Evolutionary conservation across 1,140 invertebrate species (phyloP).

Genomic region (Copidosoma floridanum): DNA sequence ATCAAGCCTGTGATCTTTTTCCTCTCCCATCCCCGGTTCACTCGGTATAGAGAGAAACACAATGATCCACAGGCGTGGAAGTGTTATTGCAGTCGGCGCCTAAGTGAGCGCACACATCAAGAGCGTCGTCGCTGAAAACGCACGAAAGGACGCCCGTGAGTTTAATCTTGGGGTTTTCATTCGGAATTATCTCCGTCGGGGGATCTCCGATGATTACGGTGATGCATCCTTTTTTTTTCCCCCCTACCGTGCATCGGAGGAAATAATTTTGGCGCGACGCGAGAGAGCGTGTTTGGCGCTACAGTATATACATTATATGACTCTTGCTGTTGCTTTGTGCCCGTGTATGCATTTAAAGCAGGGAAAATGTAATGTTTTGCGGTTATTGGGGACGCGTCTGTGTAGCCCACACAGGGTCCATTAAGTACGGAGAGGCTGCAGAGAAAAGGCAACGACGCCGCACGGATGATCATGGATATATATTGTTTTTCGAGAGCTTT

Average conservation of each 20-base stretch:
- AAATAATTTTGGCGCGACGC: constrained; percentile 26
- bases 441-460: neutral
- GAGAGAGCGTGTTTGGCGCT: too few relatives aligned
- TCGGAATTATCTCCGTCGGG: constrained; percentile 19
- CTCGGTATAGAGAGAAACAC: too few relatives aligned
- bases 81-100: too few relatives aligned
- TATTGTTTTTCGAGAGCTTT: constrained; percentile 14
- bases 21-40: too few relatives aligned
- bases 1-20: constrained; percentile 1
- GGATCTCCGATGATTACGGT: constrained; percentile 11
- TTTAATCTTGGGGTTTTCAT: constrained; percentile 27
- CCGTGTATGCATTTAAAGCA: too few relatives aligned
- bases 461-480: neutral
- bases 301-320: too few relatives aligned
- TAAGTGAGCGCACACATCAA: too few relatives aligned
- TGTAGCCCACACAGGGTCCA: too few relatives aligned
- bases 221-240: constrained; percentile 28
- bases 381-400: constrained; percentile 9
- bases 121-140: constrained; percentile 8
- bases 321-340: too few relatives aligned
- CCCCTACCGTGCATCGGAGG: too few relatives aligned
- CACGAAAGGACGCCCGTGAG: constrained; percentile 2
- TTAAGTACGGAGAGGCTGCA: too few relatives aligned
- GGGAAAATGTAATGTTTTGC: neutral
- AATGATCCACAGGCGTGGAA: too few relatives aligned